Base-by-base conservation (phyloP, 2,797 vertebrate genomes). In the Helarctos malayanus region DNA sequence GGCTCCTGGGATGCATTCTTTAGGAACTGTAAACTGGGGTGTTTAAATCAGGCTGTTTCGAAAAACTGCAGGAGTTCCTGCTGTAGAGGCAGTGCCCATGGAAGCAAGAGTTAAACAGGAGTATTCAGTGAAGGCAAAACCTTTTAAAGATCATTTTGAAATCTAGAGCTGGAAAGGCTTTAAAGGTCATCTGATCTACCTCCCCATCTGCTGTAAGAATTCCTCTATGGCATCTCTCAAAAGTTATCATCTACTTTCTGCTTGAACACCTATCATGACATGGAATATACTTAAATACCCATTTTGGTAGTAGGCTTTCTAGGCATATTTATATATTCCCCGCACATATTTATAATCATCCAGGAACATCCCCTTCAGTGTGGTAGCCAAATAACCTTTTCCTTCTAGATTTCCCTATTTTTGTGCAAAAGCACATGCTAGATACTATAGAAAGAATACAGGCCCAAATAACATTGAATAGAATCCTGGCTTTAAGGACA, bases 371-470 rank as follows among this genome's bases (percentile, higher is more conserved):
- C 15, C 9, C 13, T 89, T 87, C 52, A 73, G 11, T 16, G 1
- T 85, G 47, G 7, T 71, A 32, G 38, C 2, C 68, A 90, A 45
- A 54, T 76, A 49, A 68, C 7, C 6, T 59, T 96, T 93, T 61
- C 41, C 76, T 85, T 35, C 57, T 54, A 90, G 18, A 83, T 91
- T 52, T 63, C 78, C 18, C 54, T 73, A 29, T 93, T 84, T 97
- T 91, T 84, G 87, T 52, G 38, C 38, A 29, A 65, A 88, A 76
- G 41, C 47, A 10, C 27, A 38, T 41, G n/a, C 63, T 69, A 69
- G 47, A 35, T 89, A 18, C 63, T 59, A n/a, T 2, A 56, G 16
- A 45, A 18, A 68, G 21, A 49, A 15, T 23, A 65, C 7, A 85
- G n/a, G 32, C 16, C n/a, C 89, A 65, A 38, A 49, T 19, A 12